phyloP scores from a whole-genome alignment of 2,113 vertebrate species.

The Panurus biarmicus region DNA sequence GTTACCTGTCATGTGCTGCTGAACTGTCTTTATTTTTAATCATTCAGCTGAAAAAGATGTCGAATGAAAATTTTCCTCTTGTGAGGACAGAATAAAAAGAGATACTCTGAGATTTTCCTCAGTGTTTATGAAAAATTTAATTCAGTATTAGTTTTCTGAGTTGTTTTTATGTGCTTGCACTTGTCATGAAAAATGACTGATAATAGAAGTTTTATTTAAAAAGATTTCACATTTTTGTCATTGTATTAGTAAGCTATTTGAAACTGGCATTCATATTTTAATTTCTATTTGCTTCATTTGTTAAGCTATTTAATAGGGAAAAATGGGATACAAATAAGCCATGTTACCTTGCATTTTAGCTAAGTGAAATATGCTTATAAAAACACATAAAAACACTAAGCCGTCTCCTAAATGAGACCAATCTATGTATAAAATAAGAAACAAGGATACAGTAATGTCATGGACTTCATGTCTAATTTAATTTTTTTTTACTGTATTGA shows the following conservation, averaged over 20 bases:
- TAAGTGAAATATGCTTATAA: constrained; percentile 2
- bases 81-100: neutral
- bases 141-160: constrained; percentile 6
- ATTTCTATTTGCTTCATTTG: neutral
- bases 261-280: constrained; percentile 13
- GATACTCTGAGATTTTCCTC: neutral
- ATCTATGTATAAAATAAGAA: constrained; percentile 26
- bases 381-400: neutral
- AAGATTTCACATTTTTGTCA: neutral
- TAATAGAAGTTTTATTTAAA: neutral
- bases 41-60: constrained; percentile 3
- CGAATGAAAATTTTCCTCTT: neutral
- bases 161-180: neutral
- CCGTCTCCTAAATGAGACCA: neutral
- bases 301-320: neutral
- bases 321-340: neutral
- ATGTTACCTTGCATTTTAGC: neutral
- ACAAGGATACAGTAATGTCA: neutral
- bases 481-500: neutral
- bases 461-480: neutral
- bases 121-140: neutral
- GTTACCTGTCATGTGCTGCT: neutral
- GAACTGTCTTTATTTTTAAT: neutral
- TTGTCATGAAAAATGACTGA: neutral
- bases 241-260: neutral